phyloP scores from a whole-genome alignment of 2,113 vertebrate genomes.

The Hippolais icterina region DNA sequence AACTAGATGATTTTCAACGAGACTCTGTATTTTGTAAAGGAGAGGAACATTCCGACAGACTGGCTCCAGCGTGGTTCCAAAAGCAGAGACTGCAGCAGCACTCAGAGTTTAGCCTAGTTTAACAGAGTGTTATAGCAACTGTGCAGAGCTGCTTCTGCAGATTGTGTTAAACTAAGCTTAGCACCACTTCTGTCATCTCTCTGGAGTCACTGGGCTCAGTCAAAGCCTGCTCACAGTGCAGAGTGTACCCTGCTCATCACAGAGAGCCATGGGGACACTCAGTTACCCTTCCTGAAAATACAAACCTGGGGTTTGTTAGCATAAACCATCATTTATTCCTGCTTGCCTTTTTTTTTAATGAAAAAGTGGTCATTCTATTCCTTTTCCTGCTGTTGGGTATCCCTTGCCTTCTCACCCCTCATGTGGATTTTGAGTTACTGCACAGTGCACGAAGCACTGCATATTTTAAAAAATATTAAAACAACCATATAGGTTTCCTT shows the following conservation, averaged over 20 bases:
- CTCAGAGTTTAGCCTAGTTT: constrained; percentile 70
- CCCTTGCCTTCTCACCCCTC: neutral
- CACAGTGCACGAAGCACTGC: neutral
- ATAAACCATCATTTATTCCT: neutral
- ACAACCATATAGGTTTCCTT: constrained; percentile 24
- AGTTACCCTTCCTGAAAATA: neutral
- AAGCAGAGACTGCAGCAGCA: constrained; percentile 56
- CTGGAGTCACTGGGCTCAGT: neutral
- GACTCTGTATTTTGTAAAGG: constrained; percentile 51
- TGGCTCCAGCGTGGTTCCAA: constrained; percentile 59
- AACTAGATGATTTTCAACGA: constrained; percentile 65
- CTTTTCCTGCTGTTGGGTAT: neutral
- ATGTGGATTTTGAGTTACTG: neutral
- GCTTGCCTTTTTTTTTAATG: neutral
- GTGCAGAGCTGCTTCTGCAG: constrained; percentile 53
- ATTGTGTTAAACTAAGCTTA: constrained; percentile 64
- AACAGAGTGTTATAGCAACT: constrained; percentile 58
- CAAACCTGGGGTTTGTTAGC: neutral
- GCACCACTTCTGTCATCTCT: constrained; percentile 8
- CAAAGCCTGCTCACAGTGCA: neutral
- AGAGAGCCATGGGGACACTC: neutral
- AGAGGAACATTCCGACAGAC: constrained; percentile 65
- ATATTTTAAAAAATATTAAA: neutral
- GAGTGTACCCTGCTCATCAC: neutral
- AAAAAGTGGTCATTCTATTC: neutral